Evolutionary conservation across 2,113 vertebrate species (phyloP), one percentile per base, ranked within the genome.

Genomic region (Phyllostomus discolor): DNA sequence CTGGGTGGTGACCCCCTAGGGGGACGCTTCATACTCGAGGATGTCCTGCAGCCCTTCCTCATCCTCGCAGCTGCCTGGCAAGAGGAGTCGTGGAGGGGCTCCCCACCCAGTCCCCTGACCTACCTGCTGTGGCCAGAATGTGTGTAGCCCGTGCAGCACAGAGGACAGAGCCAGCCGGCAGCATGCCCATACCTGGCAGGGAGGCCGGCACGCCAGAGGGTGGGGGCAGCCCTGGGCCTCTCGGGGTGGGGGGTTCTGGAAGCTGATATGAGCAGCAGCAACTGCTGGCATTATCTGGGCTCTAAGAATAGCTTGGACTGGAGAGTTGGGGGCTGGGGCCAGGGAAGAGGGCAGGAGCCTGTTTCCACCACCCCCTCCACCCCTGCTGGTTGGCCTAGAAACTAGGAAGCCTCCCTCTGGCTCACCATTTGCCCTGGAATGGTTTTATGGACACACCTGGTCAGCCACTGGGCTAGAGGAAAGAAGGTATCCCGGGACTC

Each of bases 281-380:
- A 94, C 95, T 97, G 96, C 90, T 93, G 91, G 95, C 90, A 85
- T 97, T 97, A 95, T 97, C 96, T 96, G 43, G 78, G 14, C 52
- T 92, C 97, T 95, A 97, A 98, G 95, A 97, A 97, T 98, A 97
- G 94, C 88, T 41, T 86, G 81, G 48, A 48, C 52, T 92, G 54
- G 82, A 94, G 88, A 92, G 79, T 35, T 73, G 79, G 92, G 95
- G 92, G 88, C 85, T 69, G 33, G 59, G 57, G 87, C 89, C 84
- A 91, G 79, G 81, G 78, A 86, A 89, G 64, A 90, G 72, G 31
- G 62, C 72, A 78, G 96, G 59, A 75, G 26, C n/a, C 67, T 90
- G 31, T 84, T 86, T 75, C 80, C 50, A 80, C 17, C 0, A 0
- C 54, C 43, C 75, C 16, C 7, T 50, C 78, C 4, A 5, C n/a